Evolutionary conservation across 2,797 vertebrate species (phyloP), one percentile per base, ranked within the genome.

Genomic region (Sparidentex hasta): DNA sequence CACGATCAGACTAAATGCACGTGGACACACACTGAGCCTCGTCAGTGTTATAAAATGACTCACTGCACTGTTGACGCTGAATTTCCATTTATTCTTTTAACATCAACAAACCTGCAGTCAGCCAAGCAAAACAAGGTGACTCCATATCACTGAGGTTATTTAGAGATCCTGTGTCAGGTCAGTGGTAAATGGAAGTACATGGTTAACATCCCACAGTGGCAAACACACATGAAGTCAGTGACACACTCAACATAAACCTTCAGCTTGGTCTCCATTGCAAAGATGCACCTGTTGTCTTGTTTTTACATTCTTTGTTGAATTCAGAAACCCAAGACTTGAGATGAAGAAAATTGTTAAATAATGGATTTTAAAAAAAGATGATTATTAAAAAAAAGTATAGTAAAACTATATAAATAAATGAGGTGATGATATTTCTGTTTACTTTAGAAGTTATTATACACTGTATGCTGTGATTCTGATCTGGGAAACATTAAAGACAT

Each of bases 391-490:
- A 23, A 90, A 79, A 80, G 80, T 78, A 87, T 88, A 89, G 78
- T 90, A 78, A 92, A 93, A 91, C 86, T 89, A 90, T 93, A 95
- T 94, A 94, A 94, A 94, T 94, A 93, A 93, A 93, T 93, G 94
- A 94, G 94, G 90, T 95, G 92, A 95, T 94, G 93, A 95, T 95
- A 94, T 95, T 95, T 95, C 93, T 95, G 94, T 96, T 95, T 95
- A 93, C 90, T 95, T 96, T 96, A 95, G 94, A 94, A 92, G 92
- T 95, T 95, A 95, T 94, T 95, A 94, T 94, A 95, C 94, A 95
- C 94, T 95, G 95, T 96, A 95, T 95, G 95, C 95, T 96, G 95
- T 95, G 94, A 96, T 93, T 95, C 94, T 94, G 94, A 95, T 93
- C 93, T 95, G 94, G 94, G 91, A 93, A 94, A 95, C 93, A 96